Evolutionary conservation across 2,888 invertebrate species (phyloP).

Genomic region (Agrilus mali): DNA sequence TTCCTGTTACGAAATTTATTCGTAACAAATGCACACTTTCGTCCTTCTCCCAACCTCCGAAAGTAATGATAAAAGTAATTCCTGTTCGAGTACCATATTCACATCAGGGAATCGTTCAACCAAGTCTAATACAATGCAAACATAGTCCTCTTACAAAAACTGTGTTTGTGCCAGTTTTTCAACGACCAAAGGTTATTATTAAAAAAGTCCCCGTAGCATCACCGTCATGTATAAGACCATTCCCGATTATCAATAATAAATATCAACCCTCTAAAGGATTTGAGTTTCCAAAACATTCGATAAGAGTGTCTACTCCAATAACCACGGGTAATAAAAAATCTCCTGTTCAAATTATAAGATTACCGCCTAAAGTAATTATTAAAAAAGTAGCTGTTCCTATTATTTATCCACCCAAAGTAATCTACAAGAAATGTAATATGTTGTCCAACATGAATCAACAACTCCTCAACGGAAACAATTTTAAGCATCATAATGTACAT

Average conservation of each 20-base stretch:
- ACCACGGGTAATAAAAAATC: background rate
- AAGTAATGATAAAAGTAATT: conserved; percentile 5
- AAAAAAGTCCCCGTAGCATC: background rate
- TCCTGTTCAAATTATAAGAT: background rate
- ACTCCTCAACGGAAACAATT: too few relatives aligned
- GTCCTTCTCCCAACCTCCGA: background rate
- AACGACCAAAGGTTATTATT: conserved; percentile 4
- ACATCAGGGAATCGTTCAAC: background rate
- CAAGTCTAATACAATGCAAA: background rate
- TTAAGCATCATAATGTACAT: too few relatives aligned
- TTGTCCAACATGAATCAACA: too few relatives aligned
- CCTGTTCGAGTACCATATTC: conserved; percentile 4
- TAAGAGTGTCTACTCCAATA: background rate
- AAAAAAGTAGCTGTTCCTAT: conserved; percentile 1
- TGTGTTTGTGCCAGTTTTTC: conserved; percentile 5
- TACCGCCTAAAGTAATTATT: conserved; percentile 1
- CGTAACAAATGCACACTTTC: too few relatives aligned
- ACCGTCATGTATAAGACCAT: background rate
- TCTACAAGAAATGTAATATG: too few relatives aligned
- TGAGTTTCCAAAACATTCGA: background rate
- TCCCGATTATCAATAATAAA: too few relatives aligned
- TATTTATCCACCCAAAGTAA: too few relatives aligned
- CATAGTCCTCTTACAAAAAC: conserved; percentile 3
- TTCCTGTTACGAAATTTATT: too few relatives aligned
- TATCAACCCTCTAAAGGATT: background rate